A percentile compares a stretch with the other conserved stretches of the same genome.
These are phyloP conservation scores for Centropus unirufus DNA, from an alignment of 2,113 vertebrate species.

Conservation along the genomic window DNA sequence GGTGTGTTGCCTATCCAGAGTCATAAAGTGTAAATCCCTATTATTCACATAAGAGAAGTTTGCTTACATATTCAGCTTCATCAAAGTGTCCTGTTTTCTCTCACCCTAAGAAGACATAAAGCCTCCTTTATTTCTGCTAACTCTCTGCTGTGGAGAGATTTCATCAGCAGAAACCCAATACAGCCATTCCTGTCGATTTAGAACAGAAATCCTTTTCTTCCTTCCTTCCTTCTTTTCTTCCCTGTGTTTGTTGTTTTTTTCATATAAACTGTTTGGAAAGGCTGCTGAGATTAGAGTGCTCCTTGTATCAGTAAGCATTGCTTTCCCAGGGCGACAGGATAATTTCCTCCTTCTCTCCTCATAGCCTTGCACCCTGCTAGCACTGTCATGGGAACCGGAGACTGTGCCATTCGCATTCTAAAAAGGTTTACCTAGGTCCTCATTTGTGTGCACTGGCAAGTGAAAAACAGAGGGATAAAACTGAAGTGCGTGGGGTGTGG, in stretches of 20 bases:
- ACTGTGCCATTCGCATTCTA: background rate
- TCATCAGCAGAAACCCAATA: constrained; percentile 43
- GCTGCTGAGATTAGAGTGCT: constrained; percentile 32
- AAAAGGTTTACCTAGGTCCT: background rate
- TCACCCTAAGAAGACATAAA: constrained; percentile 16
- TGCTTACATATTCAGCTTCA: background rate
- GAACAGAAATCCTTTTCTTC: constrained; percentile 47
- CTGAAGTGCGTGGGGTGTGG: background rate
- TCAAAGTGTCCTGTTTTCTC: background rate
- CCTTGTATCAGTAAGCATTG: background rate
- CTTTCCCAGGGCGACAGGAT: constrained; percentile 42
- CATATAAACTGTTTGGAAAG: constrained; percentile 33
- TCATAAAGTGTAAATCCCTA: background rate
- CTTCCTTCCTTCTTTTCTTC: constrained; percentile 30
- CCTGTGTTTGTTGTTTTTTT: constrained; percentile 37
- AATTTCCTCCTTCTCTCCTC: constrained; percentile 47
- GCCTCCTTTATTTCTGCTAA: constrained; percentile 28
- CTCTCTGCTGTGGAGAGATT: constrained; percentile 13
- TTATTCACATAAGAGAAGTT: background rate
- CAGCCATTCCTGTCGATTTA: constrained; percentile 18
- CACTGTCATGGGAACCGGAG: background rate
- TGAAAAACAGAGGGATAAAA: background rate
- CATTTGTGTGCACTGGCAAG: background rate
- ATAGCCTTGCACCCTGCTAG: background rate
- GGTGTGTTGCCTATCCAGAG: background rate